Base-by-base conservation (phyloP, 2,113 vertebrate species). In the Mormyrus iriodes region DNA sequence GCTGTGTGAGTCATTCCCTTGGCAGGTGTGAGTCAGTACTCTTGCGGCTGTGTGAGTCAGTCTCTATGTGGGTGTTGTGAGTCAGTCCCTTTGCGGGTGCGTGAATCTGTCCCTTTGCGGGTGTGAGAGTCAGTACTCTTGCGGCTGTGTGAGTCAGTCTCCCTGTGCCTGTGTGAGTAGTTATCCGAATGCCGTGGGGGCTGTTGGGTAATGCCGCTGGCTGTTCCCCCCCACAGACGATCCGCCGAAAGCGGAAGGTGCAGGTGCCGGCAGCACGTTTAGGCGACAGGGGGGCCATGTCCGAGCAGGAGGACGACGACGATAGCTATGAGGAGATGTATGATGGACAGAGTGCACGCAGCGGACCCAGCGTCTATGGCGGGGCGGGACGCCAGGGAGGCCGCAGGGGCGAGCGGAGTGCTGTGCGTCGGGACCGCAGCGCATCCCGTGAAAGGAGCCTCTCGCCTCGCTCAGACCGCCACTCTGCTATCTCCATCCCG, bases 201-300 rank as follows among this genome's bases (percentile, higher is more conserved):
- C 48, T 53, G 85, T 27, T 86, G 51, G 85, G n/a, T 31, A 55
- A 86, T 55, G n/a, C 19, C 85, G 44, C 31, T 61, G 53, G 6
- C 85, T 27, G 19, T 89, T 44, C 91, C 4, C 79, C n/a, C 31
- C 0, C 88, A 91, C 89, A 99, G 98, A 99, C 98, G 61, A 98
- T 99, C 91, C 95, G 98, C 79, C 96, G 98, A 90, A 99, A 99
- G 95, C 97, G 97, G 93, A 99, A 99, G 95, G 96, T 99, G 89
- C 98, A 99, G 93, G 96, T 99, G 90, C 98, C 98, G 0, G 95
- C 97, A 87, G 94, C 96, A 49, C 97, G 97, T 19, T 93, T 96
- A 0, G 97, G 95, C 2, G 96, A 99, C 58, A 96, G 98, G 86
- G 98, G 98, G 0, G 97, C 97, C 0, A 96, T 96, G 87, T 99